Conservation (phyloP, 2,113 vertebrate genomes). For the Python bivittatus region DNA sequence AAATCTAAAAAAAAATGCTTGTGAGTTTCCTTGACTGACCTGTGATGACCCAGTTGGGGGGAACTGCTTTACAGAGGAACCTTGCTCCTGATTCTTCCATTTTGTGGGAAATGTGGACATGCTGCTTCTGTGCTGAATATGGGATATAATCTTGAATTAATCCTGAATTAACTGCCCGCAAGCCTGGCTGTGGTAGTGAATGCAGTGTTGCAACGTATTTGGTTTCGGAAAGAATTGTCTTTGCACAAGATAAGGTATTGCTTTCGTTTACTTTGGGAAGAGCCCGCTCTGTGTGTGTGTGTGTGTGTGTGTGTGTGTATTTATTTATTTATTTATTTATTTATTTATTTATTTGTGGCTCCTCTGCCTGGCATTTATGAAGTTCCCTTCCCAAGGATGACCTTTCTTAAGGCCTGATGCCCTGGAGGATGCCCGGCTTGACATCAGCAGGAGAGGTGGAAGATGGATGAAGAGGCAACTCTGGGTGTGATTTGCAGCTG, state of each 20-base stretch:
- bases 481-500: neutral
- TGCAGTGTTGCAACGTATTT: neutral
- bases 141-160: accelerated
- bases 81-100: neutral
- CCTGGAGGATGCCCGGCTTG: neutral
- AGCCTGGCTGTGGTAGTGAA: accelerated
- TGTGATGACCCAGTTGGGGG: neutral
- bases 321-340: neutral
- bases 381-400: neutral
- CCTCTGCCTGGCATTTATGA: neutral
- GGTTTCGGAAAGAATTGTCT: neutral
- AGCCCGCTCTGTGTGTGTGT: neutral
- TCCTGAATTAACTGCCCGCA: neutral
- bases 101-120: neutral
- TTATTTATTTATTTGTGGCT: neutral
- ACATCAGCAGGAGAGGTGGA: neutral
- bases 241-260: neutral
- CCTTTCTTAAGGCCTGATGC: neutral
- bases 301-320: too few species aligned
- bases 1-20: too few species aligned
- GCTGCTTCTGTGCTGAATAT: neutral
- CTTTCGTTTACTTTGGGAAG: neutral
- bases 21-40: neutral
- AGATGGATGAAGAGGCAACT: neutral
- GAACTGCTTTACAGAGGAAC: neutral